Base-by-base conservation (phyloP, 1,140 invertebrate species). In the Trichonephila clavata region DNA sequence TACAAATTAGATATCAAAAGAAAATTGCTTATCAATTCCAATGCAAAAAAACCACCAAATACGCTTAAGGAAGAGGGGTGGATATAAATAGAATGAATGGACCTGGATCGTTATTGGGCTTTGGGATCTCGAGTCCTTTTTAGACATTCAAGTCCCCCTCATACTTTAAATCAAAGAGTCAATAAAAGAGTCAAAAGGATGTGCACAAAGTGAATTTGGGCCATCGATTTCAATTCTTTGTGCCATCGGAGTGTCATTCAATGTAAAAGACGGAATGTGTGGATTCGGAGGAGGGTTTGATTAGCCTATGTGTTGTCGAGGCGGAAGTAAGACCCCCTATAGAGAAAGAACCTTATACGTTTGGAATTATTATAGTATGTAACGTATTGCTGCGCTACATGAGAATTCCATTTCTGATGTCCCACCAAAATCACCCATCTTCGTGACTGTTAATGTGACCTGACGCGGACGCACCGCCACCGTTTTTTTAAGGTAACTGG, bases 391-490 rank as follows among this genome's bases (percentile, higher is more conserved):
- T 32, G 16, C 71, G 24, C 59, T 59, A 93, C 86, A 93, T 77
- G 93, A 84, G 86, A 93, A 93, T 84, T 77, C 93, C 93, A 93
- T 93, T 93, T 93, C 86, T 90, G 63, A 50, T 32, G 32, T 93
- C 93, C 93, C 86, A n/a, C 27, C 50, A 93, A 86, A 93, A 84
- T 27, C 93, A 93, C 93, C 87, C 24, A 93, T 93, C 93, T 93
- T 93, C 93, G 90, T 93, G 93, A 93, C 87, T 93, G 93, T 84
- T 93, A 93, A 93, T 93, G 87, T n/a, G 43, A 43, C n/a, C 61
- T 93, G 93, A 93, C 93, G 93, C 63, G 68, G 27, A 77, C 16
- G 68, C 14, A 77, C 68, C 27, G 59, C 80, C 77, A 39, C 16
- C 57, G 81, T 92, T 86, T 80, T 84, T 32, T n/a, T n/a, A n/a